Base-by-base conservation (phyloP, 35 echinoderm and acorn worm genomes). In the Acanthaster planci region DNA sequence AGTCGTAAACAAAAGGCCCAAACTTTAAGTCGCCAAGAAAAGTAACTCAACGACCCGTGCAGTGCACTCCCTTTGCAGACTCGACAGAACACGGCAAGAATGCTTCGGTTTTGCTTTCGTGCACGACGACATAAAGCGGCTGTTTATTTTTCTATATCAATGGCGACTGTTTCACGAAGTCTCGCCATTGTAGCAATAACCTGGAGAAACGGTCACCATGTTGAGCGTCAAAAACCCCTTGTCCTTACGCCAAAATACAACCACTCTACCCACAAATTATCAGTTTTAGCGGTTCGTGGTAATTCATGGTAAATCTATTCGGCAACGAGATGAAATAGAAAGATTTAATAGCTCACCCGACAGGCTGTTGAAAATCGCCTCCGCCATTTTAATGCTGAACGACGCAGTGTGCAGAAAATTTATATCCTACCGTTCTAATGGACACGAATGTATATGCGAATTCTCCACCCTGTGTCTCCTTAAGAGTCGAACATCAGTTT, bases 301-400 rank as follows among this genome's bases (percentile, higher is more conserved):
- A 27, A 31, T 30, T 14, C 30, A 27, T 26, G 29, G 23, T 8
- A 72, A 31, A 31, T 26, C 16, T 0, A 10, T 26, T 0, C 0
- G 15, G 0, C 2, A 31, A 36, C 22, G 10, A 34, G 34, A 10
- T 21, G 23, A 72, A 72, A 36, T 72, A 72, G 10, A 26, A 29
- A 26, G 64, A 34, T 72, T 72, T 72, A 12, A 26, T 72, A 72
- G 23, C 64, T 72, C 34, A 72, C 64, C 64, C 64, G 64, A 72
- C 64, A 72, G 34, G 34, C 64, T 72, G 64, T 72, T 72, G 64
- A 72, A 72, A 72, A 72, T 72, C 10, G 64, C 64, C 64, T 72
- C 64, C 64, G 64, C 64, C 64, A 72, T 72, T 72, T 72, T 72
- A 27, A 26, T 34, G 30, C 64, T 34, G 64, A 31, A 72, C 64